Evolutionary conservation across 30 jellyfish, hydroid and myxozoan genomes (phyloP).

Genomic region (Turritopsis dohrnii): DNA sequence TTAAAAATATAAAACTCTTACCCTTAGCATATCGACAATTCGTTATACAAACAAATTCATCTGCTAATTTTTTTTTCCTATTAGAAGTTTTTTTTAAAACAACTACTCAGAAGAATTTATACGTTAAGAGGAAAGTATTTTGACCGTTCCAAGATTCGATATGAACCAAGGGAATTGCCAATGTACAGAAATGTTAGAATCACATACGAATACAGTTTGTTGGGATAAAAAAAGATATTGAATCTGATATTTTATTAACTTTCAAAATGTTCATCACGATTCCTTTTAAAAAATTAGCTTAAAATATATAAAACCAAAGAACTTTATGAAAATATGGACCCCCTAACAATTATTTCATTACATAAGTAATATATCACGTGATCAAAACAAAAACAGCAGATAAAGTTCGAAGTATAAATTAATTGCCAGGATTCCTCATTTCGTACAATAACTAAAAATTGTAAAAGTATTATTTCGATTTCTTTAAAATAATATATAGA

Average conservation of each 20-base stretch:
- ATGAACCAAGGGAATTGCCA: neutral
- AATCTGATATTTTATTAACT: too few relatives aligned
- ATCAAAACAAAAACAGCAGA: neutral
- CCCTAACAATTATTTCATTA: neutral
- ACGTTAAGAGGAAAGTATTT: neutral
- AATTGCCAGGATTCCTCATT: neutral
- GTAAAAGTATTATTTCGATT: neutral
- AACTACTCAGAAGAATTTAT: neutral
- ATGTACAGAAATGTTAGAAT: neutral
- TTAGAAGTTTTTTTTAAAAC: neutral
- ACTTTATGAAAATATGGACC: neutral
- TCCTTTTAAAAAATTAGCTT: too few relatives aligned
- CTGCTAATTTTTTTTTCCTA: neutral
- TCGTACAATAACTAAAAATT: neutral
- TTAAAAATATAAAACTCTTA: neutral
- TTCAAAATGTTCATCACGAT: too few relatives aligned
- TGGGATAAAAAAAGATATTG: neutral
- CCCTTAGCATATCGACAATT: neutral
- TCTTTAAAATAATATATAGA: neutral
- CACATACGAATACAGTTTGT: neutral
- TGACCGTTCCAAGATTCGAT: neutral
- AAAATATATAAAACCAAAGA: neutral
- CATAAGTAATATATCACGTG: neutral
- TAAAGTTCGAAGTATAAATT: neutral
- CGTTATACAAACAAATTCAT: neutral